These are phyloP conservation scores for Stegastes partitus DNA, from an alignment of 2,113 vertebrate species.

Conservation along the genomic window DNA sequence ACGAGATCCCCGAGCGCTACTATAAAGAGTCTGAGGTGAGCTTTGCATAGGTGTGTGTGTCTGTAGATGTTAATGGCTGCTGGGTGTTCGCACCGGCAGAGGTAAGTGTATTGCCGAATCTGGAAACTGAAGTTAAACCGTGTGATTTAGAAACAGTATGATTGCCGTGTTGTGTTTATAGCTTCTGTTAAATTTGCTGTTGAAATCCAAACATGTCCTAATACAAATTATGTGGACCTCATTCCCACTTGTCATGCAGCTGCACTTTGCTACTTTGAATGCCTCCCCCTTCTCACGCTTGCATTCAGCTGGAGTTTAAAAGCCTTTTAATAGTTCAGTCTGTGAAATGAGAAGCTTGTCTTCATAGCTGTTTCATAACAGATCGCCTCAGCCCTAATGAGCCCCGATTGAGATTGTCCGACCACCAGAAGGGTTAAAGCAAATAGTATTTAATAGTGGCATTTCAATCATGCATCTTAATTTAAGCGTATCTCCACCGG, in stretches of 20 bases:
- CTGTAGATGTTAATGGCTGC: background rate
- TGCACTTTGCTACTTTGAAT: conserved; percentile 8
- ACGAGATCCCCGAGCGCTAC: conserved; percentile 97
- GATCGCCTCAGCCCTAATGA: conserved; percentile 36
- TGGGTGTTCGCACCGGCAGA: background rate
- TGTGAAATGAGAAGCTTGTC: conserved; percentile 19
- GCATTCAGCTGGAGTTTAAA: conserved; percentile 13
- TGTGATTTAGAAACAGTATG: background rate
- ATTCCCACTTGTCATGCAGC: conserved; percentile 2
- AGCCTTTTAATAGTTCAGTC: conserved; percentile 8
- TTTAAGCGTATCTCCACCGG: conserved; percentile 6
- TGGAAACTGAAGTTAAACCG: background rate
- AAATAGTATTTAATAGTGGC: conserved; percentile 39
- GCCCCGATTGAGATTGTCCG: conserved; percentile 16
- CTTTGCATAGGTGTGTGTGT: conserved; percentile 24
- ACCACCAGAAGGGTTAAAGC: conserved; percentile 24
- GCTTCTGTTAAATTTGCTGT: too few relatives aligned
- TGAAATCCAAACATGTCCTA: too few relatives aligned
- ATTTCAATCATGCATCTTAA: conserved; percentile 28
- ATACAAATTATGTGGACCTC: background rate
- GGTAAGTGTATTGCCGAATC: background rate
- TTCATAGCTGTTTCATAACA: conserved; percentile 30
- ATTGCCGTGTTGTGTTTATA: background rate
- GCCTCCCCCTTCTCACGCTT: conserved; percentile 10
- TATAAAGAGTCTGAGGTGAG: conserved; percentile 98